A percentile compares a stretch with the other conserved stretches of the same genome.
Conservation (phyloP, 92 coral and sea anemone genomes). For the Zoanthus sansibaricus region DNA sequence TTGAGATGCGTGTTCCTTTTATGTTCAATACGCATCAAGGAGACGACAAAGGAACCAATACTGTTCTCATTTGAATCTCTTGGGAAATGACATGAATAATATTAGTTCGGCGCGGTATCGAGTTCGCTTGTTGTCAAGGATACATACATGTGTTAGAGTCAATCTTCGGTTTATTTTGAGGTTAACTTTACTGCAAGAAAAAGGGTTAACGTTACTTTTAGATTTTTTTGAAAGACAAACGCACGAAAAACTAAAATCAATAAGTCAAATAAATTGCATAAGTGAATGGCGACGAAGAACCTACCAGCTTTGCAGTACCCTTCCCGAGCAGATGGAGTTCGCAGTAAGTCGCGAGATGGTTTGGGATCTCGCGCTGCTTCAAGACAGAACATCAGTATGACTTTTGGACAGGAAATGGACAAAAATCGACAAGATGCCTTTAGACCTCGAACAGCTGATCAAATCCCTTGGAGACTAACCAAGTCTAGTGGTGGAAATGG, state of each 20-base stretch:
- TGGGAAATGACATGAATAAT: not conserved
- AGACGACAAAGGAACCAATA: slow-evolving; percentile 72
- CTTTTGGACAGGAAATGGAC: slow-evolving; percentile 79
- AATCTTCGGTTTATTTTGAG: not conserved
- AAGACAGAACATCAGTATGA: slow-evolving; percentile 71
- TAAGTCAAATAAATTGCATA: not conserved
- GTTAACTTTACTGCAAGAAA: not conserved
- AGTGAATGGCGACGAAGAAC: slow-evolving; percentile 91
- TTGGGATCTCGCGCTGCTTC: slow-evolving; percentile 78
- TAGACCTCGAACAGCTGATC: slow-evolving; percentile 97
- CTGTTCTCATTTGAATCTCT: slow-evolving; percentile 44
- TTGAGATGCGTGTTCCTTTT: slow-evolving; percentile 67
- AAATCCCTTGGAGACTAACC: slow-evolving; percentile 96
- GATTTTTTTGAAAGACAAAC: not conserved
- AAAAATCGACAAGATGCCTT: slow-evolving; percentile 72
- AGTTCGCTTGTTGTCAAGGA: slow-evolving; percentile 38
- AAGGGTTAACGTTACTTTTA: not conserved
- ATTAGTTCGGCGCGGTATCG: not conserved
- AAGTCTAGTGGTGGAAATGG: slow-evolving; percentile 70
- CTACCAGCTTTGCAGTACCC: slow-evolving; percentile 93
- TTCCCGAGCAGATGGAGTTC: slow-evolving; percentile 85
- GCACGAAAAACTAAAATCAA: not conserved
- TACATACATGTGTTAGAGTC: slow-evolving; percentile 38
- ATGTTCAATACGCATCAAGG: slow-evolving; percentile 80
- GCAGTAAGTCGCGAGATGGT: slow-evolving; percentile 93